Percentiles rank a stretch among this genome's conserved stretches.
Conservation (phyloP, 2,113 vertebrate genomes). For the Menidia beryllina region DNA sequence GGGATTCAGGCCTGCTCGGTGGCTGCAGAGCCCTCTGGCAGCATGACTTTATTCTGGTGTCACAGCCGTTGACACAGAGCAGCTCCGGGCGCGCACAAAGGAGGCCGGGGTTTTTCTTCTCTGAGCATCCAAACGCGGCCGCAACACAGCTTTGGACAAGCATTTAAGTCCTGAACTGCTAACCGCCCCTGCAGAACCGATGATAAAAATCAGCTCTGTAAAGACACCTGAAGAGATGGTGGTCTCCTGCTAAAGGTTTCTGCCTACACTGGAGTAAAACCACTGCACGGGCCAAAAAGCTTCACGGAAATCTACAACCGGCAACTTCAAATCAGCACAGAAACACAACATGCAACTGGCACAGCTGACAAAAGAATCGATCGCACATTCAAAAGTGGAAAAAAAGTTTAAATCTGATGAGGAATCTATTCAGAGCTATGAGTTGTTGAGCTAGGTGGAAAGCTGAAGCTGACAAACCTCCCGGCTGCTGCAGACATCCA, state of each 20-base stretch:
- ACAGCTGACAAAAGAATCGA: background rate
- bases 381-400: background rate
- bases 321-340: background rate
- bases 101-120: conserved; percentile 47
- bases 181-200: background rate
- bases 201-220: background rate
- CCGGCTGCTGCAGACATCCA: conserved; percentile 58
- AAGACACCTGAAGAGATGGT: background rate
- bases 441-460: background rate
- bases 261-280: background rate
- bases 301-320: background rate
- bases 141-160: background rate
- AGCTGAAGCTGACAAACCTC: conserved; percentile 65
- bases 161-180: background rate
- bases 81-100: conserved; percentile 39
- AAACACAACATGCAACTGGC: background rate
- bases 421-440: background rate
- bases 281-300: no score
- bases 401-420: background rate
- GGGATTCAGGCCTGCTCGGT: conserved; percentile 27
- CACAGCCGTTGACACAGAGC: conserved; percentile 57
- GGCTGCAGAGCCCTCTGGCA: conserved; percentile 20
- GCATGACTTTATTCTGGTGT: conserved; percentile 55
- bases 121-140: conserved; percentile 8
- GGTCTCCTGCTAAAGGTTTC: background rate